Evolutionary conservation across 2,113 vertebrate genomes (phyloP).

Genomic region (Lasiurus borealis): DNA sequence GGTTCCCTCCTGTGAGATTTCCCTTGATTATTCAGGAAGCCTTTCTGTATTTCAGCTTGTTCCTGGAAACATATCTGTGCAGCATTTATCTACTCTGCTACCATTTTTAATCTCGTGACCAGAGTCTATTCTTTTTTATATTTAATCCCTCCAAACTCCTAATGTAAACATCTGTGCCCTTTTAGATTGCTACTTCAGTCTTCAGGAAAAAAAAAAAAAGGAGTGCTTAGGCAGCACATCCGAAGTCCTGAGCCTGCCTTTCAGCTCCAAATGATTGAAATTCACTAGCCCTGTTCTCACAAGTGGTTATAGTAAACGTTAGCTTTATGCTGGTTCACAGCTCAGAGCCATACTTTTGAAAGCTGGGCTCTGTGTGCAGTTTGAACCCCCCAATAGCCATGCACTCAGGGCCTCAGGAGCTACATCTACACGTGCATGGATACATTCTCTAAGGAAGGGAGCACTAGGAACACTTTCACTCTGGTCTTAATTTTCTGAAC

Average conservation of each 20-base stretch:
- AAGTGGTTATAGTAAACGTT: not conserved
- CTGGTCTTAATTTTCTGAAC: not conserved
- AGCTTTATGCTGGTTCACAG: not conserved
- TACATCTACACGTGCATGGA: too few relatives aligned
- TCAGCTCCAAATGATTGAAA: not conserved
- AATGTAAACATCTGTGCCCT: not conserved
- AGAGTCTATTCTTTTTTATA: not conserved
- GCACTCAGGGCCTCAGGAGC: not conserved
- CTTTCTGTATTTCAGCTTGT: too few relatives aligned
- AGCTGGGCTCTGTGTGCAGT: not conserved
- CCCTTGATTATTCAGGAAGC: too few relatives aligned
- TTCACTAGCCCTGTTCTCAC: not conserved
- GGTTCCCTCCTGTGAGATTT: too few relatives aligned
- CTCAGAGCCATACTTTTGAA: not conserved
- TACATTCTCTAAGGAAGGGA: not conserved
- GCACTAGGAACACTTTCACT: not conserved
- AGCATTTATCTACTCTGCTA: too few relatives aligned
- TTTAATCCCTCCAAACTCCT: not conserved
- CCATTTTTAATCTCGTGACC: too few relatives aligned
- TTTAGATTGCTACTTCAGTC: not conserved
- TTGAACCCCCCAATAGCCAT: not conserved
- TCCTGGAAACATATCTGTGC: too few relatives aligned
- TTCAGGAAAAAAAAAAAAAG: conserved; percentile 24
- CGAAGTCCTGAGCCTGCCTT: not conserved
- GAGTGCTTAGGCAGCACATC: not conserved